Evolutionary conservation across 2,797 vertebrate species (phyloP), one percentile per base, ranked within the genome.

Genomic region (Babyrousa celebensis): DNA sequence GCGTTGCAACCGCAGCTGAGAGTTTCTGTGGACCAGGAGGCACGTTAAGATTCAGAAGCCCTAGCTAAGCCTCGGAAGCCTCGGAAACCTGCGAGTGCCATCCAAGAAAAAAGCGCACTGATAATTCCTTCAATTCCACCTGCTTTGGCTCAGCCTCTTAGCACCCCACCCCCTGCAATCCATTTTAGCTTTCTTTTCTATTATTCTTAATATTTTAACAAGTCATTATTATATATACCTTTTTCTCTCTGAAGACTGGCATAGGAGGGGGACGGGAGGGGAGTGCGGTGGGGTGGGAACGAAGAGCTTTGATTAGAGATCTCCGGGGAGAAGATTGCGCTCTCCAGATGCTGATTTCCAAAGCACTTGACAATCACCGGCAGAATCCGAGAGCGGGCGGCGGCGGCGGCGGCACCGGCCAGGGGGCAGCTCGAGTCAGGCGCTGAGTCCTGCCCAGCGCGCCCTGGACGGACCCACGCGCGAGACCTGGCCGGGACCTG

Each of bases 331-430:
- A 98, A 98, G 98, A 98, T 97, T 92, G 98, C 98, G 96, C 98
- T 98, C 98, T 98, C 98, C 98, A 98, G 99, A 99, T 98, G 98
- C 98, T 98, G 98, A 97, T 98, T 98, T 98, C 98, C 94, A 94
- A 97, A 97, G 98, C 98, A 96, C 98, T 98, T 97, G 98, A 98
- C 98, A 98, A 97, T 98, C 98, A 98, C 97, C 93, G 96, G 96
- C 97, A 88, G 98, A 94, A 94, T 92, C 95, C 85, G 9, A 95
- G 92, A 96, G 97, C 94, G 60, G 95, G 97, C 91, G 94, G 97
- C 96, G 48, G 96, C 93, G 89, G 92, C 89, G 62, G 95, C 87
- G 40, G 91, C 93, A 95, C 94, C 62, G 92, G 97, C 96, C 94
- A 52, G 62, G 92, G 92, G 95, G 94, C 93, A 86, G 91, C 84